Conservation (phyloP, 1,140 invertebrate genomes). For the Trypoxylus dichotomus region DNA sequence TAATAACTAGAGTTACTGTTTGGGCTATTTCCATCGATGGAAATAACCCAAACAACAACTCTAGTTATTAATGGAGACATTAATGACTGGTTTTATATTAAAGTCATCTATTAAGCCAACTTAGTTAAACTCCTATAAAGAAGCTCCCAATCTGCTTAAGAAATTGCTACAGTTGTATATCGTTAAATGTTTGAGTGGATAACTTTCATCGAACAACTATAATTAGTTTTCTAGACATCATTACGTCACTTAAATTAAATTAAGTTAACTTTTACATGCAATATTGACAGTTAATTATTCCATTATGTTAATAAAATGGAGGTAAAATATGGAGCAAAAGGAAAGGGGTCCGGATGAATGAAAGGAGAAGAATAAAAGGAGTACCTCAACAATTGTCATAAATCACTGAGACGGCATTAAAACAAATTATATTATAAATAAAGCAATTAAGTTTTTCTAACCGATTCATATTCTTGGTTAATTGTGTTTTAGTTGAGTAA, state of each 20-base stretch:
- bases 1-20: too few species aligned
- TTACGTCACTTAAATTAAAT: background rate
- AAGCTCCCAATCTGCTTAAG: too few species aligned
- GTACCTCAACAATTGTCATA: constrained; percentile 11
- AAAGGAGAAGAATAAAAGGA: constrained; percentile 1
- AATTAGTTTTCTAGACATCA: background rate
- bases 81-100: too few species aligned
- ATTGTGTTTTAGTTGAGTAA: constrained; percentile 30
- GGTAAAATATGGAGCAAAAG: background rate
- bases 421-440: constrained; percentile 31
- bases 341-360: background rate
- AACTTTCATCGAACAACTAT: background rate
- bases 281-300: background rate
- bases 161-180: too few species aligned
- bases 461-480: constrained; percentile 29
- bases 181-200: background rate
- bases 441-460: constrained; percentile 30
- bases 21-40: too few species aligned
- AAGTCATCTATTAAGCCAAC: too few species aligned
- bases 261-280: background rate
- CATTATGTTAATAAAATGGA: background rate
- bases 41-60: too few species aligned
- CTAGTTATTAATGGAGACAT: too few species aligned
- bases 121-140: too few species aligned
- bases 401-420: constrained; percentile 29